Evolutionary conservation across 1,140 invertebrate genomes (phyloP).

Genomic region (Heliconius congener): DNA sequence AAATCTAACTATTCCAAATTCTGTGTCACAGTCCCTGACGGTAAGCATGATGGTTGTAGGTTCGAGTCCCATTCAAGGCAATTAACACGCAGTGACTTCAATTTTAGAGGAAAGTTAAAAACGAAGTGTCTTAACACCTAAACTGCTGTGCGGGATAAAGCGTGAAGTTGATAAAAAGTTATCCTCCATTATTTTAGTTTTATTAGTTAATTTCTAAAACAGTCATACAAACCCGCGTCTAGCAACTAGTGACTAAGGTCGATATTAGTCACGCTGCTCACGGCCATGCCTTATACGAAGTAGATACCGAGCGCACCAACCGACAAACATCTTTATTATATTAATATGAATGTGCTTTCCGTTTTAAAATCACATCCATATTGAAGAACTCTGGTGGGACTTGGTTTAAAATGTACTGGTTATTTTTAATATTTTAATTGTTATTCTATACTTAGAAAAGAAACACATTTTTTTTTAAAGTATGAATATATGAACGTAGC

Average conservation of each 20-base stretch:
- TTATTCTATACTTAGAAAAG: too few species aligned
- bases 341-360: constrained; percentile 3
- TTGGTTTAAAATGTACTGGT: background rate
- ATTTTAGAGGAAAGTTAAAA: too few species aligned
- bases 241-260: constrained; percentile 31
- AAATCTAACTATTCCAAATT: too few species aligned
- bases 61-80: too few species aligned
- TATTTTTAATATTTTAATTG: too few species aligned
- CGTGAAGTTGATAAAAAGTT: background rate
- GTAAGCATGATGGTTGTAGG: too few species aligned
- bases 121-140: background rate
- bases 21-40: too few species aligned
- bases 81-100: too few species aligned
- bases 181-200: too few species aligned
- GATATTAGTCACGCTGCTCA: constrained; percentile 35
- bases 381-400: background rate
- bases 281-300: constrained; percentile 29
- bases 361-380: constrained; percentile 5
- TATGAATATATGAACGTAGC: too few species aligned
- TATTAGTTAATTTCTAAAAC: background rate
- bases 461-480: too few species aligned
- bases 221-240: constrained; percentile 21
- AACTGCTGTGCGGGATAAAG: background rate
- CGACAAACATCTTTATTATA: constrained; percentile 9
- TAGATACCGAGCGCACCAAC: constrained; percentile 9